Evolutionary conservation across 2,797 vertebrate species (phyloP), one percentile per base, ranked within the genome.

Genomic region (Pteronotus mesoamericanus): DNA sequence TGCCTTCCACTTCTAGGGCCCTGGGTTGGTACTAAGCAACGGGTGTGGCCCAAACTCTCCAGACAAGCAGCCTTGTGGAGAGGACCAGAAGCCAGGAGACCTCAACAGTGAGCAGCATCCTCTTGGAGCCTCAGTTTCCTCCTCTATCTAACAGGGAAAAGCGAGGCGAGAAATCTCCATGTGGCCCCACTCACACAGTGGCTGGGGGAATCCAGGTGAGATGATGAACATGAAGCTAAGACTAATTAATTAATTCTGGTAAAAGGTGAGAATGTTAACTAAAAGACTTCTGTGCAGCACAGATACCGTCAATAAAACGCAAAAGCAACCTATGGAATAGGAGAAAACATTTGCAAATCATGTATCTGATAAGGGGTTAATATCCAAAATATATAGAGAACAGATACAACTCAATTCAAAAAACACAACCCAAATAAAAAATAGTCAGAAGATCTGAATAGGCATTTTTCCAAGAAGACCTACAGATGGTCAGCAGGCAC

Each of bases 271-370:
- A 24, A 9, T 18, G 29, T 48, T 78, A 88, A 78, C 19, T 19
- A 34, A n/a, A 74, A 44, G 82, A 19, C 32, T 77, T 48, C 75
- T 57, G 14, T 19, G 29, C 12, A 64, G 5, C 61, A 61, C 57
- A 92, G 69, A 53, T 77, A 61, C 59, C 48, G 59, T 32, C 34
- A 51, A 59, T 34, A 61, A 61, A 77, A 61, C 37, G 69, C 42
- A 88, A 89, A 83, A 61, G 59, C 69, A 78, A 48, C 11, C 53
- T 64, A 15, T 12, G 24, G 46, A 71, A 74, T 16, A 61, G 48
- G 59, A 83, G 85, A 59, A 88, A 87, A 59, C 34, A 78, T 84
- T 89, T 89, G 24, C 29, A 71, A 69, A 71, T 61, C 34, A n/a
- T 75, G 7, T 68, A 84, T 44, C 89, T 71, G 77, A 34, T 77